A percentile compares a stretch with the other conserved stretches of the same genome.
Conservation (phyloP, 2,797 vertebrate species). For the Helostoma temminkii region DNA sequence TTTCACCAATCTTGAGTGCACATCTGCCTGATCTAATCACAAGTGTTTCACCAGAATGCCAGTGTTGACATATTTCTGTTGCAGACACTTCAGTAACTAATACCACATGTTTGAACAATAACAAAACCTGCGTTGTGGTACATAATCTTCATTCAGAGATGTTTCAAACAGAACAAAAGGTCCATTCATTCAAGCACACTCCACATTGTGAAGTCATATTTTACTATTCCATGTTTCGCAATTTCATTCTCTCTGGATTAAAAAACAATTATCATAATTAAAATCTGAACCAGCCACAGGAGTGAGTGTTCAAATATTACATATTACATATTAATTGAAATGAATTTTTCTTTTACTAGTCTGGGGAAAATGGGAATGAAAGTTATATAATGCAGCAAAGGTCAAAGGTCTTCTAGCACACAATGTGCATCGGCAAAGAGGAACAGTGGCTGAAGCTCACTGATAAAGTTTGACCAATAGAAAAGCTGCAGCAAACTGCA, state of each 20-base stretch:
- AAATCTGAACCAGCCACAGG: too few species aligned
- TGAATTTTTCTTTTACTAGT: not conserved
- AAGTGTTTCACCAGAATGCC: constrained; percentile 33
- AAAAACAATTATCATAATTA: too few species aligned
- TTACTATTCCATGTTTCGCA: too few species aligned
- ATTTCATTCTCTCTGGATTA: too few species aligned
- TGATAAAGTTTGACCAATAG: too few species aligned
- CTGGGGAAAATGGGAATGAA: constrained; percentile 3
- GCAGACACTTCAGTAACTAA: constrained; percentile 45
- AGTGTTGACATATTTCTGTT: constrained; percentile 47
- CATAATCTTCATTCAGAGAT: constrained; percentile 19
- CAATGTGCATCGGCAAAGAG: too few species aligned
- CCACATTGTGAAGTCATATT: too few species aligned
- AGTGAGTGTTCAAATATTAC: too few species aligned
- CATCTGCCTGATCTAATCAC: constrained; percentile 40
- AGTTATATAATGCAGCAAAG: constrained; percentile 32
- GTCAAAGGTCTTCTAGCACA: too few species aligned
- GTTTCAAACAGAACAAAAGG: constrained; percentile 28
- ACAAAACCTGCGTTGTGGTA: constrained; percentile 28
- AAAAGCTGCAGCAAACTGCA: too few species aligned
- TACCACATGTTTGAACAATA: constrained; percentile 62
- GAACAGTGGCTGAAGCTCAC: too few species aligned
- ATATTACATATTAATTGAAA: not conserved
- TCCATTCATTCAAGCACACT: not conserved
- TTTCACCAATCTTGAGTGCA: constrained; percentile 1